Evolutionary conservation across 64 coral and sea anemone species (phyloP), one percentile per base, ranked within the genome.

Genomic region (Trachythela sp.): DNA sequence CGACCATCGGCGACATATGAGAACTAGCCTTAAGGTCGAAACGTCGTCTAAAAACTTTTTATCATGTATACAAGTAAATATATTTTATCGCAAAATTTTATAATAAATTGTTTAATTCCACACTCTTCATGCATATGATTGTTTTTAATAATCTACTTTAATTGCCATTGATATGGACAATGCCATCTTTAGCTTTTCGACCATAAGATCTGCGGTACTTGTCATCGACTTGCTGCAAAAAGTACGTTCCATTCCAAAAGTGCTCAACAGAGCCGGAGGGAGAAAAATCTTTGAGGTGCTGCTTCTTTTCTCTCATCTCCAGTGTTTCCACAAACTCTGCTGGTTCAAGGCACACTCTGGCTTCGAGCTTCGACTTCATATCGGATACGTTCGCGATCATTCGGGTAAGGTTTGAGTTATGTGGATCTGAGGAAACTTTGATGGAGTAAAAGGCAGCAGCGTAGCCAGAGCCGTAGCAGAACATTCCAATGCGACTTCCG

Each of bases 391-490:
- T 95, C 41, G 40, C 59, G 13, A 93, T 14, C 22, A 99, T 86
- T 13, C 41, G 77, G 17, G 33, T 36, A 0, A 80, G 37, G 0
- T 86, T 49, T 1, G 93, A 93, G 49, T 68, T 39, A 58, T 70
- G 48, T 14, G 30, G 14, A 24, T 99, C 75, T 35, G 83, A 29
- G 17, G 91, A 91, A 17, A 99, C 68, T 24, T 84, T 89, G 39
- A 99, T 77, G 2, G 96, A 99, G 36, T 93, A 99, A 94, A 99
- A 93, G 13, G 96, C 84, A 49, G 96, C 88, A 3, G 96, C 93
- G 17, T 94, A 85, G 31, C 96, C 96, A 14, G 96, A 99, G 30
- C 96, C 96, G 84, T 99, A 99, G 3, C 93, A 99, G 31, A 94
- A 99, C 86, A 99, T 36, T 2, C 89, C 85, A 2, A 99, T 56